These are phyloP conservation scores for Prosopocoilus inquinatus DNA, from an alignment of 2,888 invertebrate genomes.

Conservation along the genomic window DNA sequence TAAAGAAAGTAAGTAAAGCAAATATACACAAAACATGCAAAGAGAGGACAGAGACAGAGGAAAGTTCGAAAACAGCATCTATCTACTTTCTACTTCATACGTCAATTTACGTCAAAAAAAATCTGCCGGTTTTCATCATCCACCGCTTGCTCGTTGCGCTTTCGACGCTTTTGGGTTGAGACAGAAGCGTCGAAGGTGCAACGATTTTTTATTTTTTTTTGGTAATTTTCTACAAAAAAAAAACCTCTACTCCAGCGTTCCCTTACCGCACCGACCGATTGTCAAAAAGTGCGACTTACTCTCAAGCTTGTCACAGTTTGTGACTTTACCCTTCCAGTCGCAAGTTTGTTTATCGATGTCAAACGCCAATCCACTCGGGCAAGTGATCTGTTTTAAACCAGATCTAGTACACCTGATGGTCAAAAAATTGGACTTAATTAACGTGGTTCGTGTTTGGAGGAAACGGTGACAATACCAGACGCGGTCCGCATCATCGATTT, in stretches of 20 bases:
- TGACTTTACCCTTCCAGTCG: constrained; percentile 98
- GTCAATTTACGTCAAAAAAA: constrained; percentile 7
- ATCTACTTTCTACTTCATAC: constrained; percentile 20
- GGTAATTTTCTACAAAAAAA: not conserved
- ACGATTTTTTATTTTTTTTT: too few relatives aligned
- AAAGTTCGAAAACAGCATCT: constrained; percentile 12
- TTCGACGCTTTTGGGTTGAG: not conserved
- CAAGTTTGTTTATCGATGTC: constrained; percentile 97
- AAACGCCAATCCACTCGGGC: constrained; percentile 95
- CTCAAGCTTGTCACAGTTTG: constrained; percentile 94
- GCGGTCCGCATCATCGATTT: constrained; percentile 12
- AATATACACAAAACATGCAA: constrained; percentile 6
- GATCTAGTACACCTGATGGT: constrained; percentile 86
- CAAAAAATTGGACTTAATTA: constrained; percentile 32
- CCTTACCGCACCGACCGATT: constrained; percentile 14
- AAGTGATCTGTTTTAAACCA: constrained; percentile 95
- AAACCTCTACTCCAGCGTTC: constrained; percentile 17
- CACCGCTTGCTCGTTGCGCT: not conserved
- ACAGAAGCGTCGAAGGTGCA: not conserved
- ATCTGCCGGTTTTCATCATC: not conserved
- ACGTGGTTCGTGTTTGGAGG: constrained; percentile 27
- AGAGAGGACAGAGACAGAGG: constrained; percentile 4
- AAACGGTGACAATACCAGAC: constrained; percentile 35
- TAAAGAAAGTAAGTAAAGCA: constrained; percentile 11
- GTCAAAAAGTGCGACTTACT: constrained; percentile 70